Percentiles rank a stretch among this genome's conserved stretches.
Conservation (phyloP, 2,888 invertebrate genomes). For the Zhengitettix transpicula region DNA sequence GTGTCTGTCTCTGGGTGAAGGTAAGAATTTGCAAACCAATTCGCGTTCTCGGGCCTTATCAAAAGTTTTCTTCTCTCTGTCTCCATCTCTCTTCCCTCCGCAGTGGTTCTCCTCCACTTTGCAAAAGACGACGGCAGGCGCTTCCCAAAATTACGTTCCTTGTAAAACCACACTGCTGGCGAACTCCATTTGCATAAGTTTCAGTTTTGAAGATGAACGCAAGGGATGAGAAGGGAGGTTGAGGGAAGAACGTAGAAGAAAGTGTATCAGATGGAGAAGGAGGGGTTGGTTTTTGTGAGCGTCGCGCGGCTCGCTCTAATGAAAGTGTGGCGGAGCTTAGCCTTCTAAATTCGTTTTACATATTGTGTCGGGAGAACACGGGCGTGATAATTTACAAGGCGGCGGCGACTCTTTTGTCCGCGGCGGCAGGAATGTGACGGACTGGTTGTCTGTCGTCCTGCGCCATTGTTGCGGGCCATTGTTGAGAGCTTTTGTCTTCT, state of each 20-base stretch:
- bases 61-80: no score
- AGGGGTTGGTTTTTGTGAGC: background rate
- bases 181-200: conserved; percentile 28
- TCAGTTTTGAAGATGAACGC: conserved; percentile 30
- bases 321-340: background rate
- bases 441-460: no score
- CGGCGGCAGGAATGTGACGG: no score
- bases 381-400: no score
- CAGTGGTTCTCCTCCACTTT: conserved; percentile 3
- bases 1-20: no score
- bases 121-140: conserved; percentile 16
- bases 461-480: no score
- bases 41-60: no score
- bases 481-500: no score
- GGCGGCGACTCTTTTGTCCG: no score
- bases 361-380: no score
- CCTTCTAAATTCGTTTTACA: no score
- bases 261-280: background rate
- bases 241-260: conserved; percentile 20
- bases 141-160: conserved; percentile 25
- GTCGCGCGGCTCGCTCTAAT: background rate
- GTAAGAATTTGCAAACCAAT: no score
- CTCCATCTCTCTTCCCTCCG: background rate
- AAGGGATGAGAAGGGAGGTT: conserved; percentile 23
- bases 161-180: conserved; percentile 29